A percentile compares a stretch with the other conserved stretches of the same genome.
These are phyloP conservation scores for Phengaris alcon DNA, from an alignment of 2,888 invertebrate genomes.

Conservation along the genomic window DNA sequence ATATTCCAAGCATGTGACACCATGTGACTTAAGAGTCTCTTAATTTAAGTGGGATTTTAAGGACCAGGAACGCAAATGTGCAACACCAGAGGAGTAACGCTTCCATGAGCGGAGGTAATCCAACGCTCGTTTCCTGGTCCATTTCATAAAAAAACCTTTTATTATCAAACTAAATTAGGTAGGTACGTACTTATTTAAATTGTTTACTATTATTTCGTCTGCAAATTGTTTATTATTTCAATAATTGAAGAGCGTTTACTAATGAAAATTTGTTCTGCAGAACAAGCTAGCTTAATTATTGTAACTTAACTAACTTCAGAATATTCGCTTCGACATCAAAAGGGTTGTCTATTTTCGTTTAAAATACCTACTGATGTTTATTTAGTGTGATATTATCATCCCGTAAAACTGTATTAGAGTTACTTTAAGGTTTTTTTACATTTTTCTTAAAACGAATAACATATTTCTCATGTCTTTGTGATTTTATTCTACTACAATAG, in stretches of 20 bases:
- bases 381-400: background rate
- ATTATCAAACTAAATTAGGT: too few species aligned
- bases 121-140: too few species aligned
- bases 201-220: background rate
- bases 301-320: background rate
- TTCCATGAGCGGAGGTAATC: too few species aligned
- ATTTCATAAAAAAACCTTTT: too few species aligned
- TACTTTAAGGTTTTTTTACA: too few species aligned
- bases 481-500: background rate
- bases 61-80: too few species aligned
- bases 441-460: background rate
- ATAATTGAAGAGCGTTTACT: background rate
- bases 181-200: background rate
- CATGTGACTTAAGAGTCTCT: too few species aligned
- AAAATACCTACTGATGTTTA: background rate
- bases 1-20: too few species aligned
- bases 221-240: conserved; percentile 4
- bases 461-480: background rate
- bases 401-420: too few species aligned
- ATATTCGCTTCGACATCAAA: background rate
- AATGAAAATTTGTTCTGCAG: conserved; percentile 1
- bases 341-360: conserved; percentile 5
- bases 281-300: background rate
- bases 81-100: too few species aligned
- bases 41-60: too few species aligned